Base-by-base conservation (phyloP, 2,113 vertebrate species). In the Poeciliopsis occidentalis region DNA sequence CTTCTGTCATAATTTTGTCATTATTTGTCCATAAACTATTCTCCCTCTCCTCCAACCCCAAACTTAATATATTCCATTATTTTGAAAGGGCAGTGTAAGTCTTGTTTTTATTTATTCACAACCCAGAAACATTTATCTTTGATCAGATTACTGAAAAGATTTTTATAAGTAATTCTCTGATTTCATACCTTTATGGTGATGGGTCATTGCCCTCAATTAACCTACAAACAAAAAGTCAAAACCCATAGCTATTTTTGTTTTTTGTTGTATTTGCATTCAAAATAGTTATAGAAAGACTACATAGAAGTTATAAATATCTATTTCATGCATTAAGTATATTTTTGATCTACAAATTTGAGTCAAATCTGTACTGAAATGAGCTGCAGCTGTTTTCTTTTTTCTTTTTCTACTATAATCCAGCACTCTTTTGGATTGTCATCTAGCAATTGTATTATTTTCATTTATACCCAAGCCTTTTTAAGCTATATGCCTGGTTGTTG, bases 401-500 rank as follows among this genome's bases (percentile, higher is more conserved):
- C 19, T 22, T 54, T 22, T 19, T 54, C 24, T 11, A 24, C 24
- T n/a, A n/a, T 57, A 24, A 24, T 57, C 22, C 51, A n/a, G 8
- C 19, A 57, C 24, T 57, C 22, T 57, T 57, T 57, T 57, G 29
- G 27, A 15, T 64, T 34, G 17, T 3, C 19, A 15, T 57, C 27
- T 60, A 31, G 15, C 0, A 0, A 37, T 69, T 37, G 69, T 54
- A 34, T 34, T 64, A 12, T 68, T 68, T 71, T 69, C 4, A 8
- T 57, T n/a, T n/a, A n/a, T 24, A 3, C 7, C 8, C 51, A 57
- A 10, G 24, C 51, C 51, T 57, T 57, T 37, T 57, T n/a, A 57
- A 57, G 51, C 51, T 57, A 57, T 71, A 60, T 67, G 73, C 71
- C 64, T 79, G 47, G 71, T 78, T 73, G n/a, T 69, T 60, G 60